phyloP scores from a whole-genome alignment of 2,113 vertebrate species.

The Coturnix japonica region DNA sequence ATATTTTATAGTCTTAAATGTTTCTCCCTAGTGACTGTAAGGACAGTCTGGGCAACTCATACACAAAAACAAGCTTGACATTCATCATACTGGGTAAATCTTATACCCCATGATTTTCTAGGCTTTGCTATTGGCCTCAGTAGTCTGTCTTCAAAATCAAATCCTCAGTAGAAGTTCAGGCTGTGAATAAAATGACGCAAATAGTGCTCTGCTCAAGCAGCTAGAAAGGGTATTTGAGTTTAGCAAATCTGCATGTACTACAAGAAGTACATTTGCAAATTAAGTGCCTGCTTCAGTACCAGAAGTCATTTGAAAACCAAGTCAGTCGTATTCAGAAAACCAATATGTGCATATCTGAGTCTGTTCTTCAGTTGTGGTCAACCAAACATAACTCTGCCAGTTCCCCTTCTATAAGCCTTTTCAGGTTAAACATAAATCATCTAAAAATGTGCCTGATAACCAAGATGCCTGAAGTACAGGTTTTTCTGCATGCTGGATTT shows the following conservation, averaged over 20 bases:
- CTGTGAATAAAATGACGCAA: slow-evolving; percentile 15
- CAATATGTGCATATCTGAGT: not conserved
- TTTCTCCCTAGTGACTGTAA: not conserved
- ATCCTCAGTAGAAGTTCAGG: not conserved
- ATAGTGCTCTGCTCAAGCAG: not conserved
- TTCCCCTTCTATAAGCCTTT: not conserved
- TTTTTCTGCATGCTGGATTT: not conserved
- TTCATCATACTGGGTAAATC: not conserved
- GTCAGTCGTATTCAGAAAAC: not conserved
- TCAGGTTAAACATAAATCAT: not conserved
- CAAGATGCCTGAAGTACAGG: not conserved
- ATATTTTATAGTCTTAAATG: not conserved
- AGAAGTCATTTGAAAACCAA: not conserved
- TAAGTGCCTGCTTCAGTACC: not conserved
- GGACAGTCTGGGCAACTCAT: not conserved
- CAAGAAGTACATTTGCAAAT: slow-evolving; percentile 3
- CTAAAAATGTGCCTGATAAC: not conserved
- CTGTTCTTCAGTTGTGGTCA: not conserved
- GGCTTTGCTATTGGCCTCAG: not conserved
- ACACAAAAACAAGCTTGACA: not conserved
- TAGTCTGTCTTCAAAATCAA: not conserved
- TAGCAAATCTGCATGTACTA: not conserved
- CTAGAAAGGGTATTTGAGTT: not conserved
- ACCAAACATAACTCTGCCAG: not conserved
- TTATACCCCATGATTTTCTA: not conserved